Conservation (phyloP, 2,888 invertebrate genomes). For the Caenorhabditis plicata region DNA sequence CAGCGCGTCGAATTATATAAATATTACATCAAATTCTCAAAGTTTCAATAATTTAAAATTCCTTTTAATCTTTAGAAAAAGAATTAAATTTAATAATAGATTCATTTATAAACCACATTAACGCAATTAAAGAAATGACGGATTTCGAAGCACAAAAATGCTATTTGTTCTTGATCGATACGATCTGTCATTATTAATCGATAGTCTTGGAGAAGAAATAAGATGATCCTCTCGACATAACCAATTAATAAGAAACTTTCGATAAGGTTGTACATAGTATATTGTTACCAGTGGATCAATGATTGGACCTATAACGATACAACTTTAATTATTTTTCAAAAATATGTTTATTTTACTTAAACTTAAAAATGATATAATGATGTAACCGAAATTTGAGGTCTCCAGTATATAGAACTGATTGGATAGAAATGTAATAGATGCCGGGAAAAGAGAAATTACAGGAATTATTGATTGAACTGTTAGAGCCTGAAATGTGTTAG, state of each 20-base stretch:
- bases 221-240: conserved; percentile 22
- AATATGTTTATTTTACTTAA: conserved; percentile 14
- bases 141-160: conserved; percentile 26
- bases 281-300: conserved; percentile 34
- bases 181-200: conserved; percentile 16
- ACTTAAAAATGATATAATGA: conserved; percentile 27
- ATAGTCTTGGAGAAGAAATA: conserved; percentile 10
- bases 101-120: too few relatives aligned
- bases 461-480: conserved; percentile 26
- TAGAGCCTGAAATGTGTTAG: conserved; percentile 7
- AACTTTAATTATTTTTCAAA: background rate
- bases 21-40: too few relatives aligned
- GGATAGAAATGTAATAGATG: conserved; percentile 17
- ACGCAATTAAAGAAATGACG: conserved; percentile 14
- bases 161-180: conserved; percentile 20
- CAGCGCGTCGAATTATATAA: too few relatives aligned
- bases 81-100: too few relatives aligned
- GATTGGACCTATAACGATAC: conserved; percentile 14
- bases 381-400: conserved; percentile 23
- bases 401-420: conserved; percentile 27
- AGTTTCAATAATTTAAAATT: too few relatives aligned
- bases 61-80: too few relatives aligned
- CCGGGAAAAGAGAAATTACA: conserved; percentile 19
- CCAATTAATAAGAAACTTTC: conserved; percentile 24
- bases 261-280: conserved; percentile 37